Percentiles rank a stretch among this genome's conserved stretches.
Conservation (phyloP, 2,888 invertebrate species). For the Torymus auratus region DNA sequence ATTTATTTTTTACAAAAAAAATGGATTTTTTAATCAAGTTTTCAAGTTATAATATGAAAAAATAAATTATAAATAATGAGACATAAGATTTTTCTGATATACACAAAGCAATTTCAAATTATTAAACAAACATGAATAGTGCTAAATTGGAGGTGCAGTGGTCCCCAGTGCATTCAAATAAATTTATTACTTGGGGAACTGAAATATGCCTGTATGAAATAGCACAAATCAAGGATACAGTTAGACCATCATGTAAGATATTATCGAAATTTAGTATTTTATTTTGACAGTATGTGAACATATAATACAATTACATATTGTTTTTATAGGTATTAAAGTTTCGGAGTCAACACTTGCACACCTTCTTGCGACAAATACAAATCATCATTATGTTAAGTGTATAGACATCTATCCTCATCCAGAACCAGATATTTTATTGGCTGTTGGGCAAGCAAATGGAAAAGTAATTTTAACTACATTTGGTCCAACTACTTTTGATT, state of each 20-base stretch:
- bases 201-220: slow-evolving; percentile 93
- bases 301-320: slow-evolving; percentile 22
- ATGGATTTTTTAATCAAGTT: slow-evolving; percentile 35
- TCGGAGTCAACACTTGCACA: slow-evolving; percentile 85
- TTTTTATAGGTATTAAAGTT: slow-evolving; percentile 81
- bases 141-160: slow-evolving; percentile 89
- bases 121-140: slow-evolving; percentile 67
- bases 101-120: slow-evolving; percentile 9
- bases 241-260: slow-evolving; percentile 75
- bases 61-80: slow-evolving; percentile 4
- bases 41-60: slow-evolving; percentile 13
- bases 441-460: slow-evolving; percentile 93
- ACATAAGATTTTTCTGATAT: neutral
- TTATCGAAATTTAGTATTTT: slow-evolving; percentile 22
- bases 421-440: slow-evolving; percentile 87
- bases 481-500: slow-evolving; percentile 83
- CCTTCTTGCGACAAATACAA: slow-evolving; percentile 85
- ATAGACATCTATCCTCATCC: slow-evolving; percentile 90
- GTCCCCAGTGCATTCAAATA: slow-evolving; percentile 88
- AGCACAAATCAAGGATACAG: slow-evolving; percentile 80
- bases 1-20: slow-evolving; percentile 11
- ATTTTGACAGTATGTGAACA: neutral
- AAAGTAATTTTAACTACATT: slow-evolving; percentile 89
- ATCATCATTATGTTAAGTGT: slow-evolving; percentile 89
- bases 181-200: slow-evolving; percentile 93